Conservation (phyloP, 2,888 invertebrate genomes). For the Diarsia rubi region DNA sequence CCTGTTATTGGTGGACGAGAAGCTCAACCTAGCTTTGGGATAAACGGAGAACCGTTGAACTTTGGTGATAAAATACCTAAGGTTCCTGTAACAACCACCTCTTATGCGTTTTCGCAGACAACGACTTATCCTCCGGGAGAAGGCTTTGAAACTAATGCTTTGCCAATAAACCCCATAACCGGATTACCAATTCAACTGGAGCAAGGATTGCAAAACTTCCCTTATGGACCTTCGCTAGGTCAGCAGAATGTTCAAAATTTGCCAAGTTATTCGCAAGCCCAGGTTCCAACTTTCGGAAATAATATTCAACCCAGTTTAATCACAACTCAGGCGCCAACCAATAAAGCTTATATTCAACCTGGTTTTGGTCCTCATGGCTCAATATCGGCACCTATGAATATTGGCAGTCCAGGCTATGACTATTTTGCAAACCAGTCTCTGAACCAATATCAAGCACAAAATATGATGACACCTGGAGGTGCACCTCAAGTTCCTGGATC, state of each 20-base stretch:
- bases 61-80: constrained; percentile 51
- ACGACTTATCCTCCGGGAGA: constrained; percentile 74
- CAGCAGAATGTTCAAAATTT: constrained; percentile 4
- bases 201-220: constrained; percentile 13
- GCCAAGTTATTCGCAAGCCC: background rate
- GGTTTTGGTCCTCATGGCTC: background rate
- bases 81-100: constrained; percentile 71
- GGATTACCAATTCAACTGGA: constrained; percentile 46
- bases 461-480: constrained; percentile 5
- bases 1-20: constrained; percentile 15
- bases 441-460: constrained; percentile 35
- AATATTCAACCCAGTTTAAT: constrained; percentile 21
- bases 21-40: constrained; percentile 1
- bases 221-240: constrained; percentile 1
- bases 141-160: constrained; percentile 54
- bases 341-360: constrained; percentile 24
- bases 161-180: constrained; percentile 52
- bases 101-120: constrained; percentile 76
- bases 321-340: background rate
- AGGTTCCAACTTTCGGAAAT: background rate
- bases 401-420: background rate
- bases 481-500: constrained; percentile 14
- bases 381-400: background rate
- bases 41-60: constrained; percentile 25
- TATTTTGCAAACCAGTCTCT: constrained; percentile 21